These are phyloP conservation scores for Sphyrna mokarran DNA, from an alignment of 2,113 vertebrate species.

Conservation along the genomic window DNA sequence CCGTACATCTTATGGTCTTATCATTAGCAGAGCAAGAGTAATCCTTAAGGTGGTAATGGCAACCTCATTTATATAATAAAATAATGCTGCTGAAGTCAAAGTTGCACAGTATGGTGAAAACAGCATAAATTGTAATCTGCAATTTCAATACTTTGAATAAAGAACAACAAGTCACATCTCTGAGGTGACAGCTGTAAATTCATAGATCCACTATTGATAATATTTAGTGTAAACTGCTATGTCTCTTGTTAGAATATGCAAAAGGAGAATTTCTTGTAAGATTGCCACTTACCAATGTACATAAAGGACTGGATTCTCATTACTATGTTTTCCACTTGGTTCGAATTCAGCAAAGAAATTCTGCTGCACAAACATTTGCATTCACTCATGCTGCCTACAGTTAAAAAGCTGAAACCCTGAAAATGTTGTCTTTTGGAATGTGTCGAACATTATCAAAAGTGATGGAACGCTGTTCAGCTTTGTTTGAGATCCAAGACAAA, in stretches of 20 bases:
- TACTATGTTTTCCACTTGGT: background rate
- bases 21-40: background rate
- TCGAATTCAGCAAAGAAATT: background rate
- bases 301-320: background rate
- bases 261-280: background rate
- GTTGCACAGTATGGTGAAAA: background rate
- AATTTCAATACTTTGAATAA: background rate
- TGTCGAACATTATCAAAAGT: background rate
- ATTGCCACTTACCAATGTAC: background rate
- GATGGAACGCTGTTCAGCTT: background rate
- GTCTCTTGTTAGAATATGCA: background rate
- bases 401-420: background rate
- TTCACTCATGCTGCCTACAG: background rate
- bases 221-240: background rate
- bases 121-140: background rate
- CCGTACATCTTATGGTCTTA: background rate
- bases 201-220: background rate
- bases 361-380: background rate
- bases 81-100: background rate
- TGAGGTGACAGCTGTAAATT: background rate
- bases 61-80: background rate
- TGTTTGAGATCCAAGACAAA: background rate
- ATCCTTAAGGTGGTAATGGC: background rate
- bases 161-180: background rate
- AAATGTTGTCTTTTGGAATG: slow-evolving; percentile 2